Evolutionary conservation across 1,140 invertebrate genomes (phyloP).

Genomic region (Apis cerana): DNA sequence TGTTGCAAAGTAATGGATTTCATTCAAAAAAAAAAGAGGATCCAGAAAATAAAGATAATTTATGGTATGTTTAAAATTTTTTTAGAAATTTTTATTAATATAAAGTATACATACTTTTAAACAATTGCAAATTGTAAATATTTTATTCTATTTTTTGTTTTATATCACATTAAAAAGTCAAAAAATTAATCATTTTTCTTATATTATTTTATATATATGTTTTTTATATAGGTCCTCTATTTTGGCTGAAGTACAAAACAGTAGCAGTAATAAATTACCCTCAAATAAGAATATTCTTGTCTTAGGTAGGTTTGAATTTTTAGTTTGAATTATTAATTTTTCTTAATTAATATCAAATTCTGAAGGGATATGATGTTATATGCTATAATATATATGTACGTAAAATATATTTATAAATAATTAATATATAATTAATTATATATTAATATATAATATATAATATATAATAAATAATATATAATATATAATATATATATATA

Average conservation of each 20-base stretch:
- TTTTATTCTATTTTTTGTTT: slow-evolving; percentile 4
- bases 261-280: slow-evolving; percentile 95
- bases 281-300: slow-evolving; percentile 96
- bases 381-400: background rate
- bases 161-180: slow-evolving; percentile 8
- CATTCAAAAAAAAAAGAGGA: slow-evolving; percentile 85
- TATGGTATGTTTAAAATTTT: slow-evolving; percentile 82
- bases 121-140: slow-evolving; percentile 1
- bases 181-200: slow-evolving; percentile 27
- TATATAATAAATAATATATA: no score
- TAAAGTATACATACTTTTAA: slow-evolving; percentile 6
- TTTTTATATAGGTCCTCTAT: slow-evolving; percentile 91
- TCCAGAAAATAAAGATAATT: slow-evolving; percentile 84
- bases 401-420: no score
- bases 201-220: slow-evolving; percentile 31
- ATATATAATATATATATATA: no score
- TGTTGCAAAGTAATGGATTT: slow-evolving; percentile 83
- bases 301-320: slow-evolving; percentile 83
- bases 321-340: background rate
- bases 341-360: background rate
- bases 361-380: background rate
- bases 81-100: slow-evolving; percentile 5
- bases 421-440: no score
- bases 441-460: no score
- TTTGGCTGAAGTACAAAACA: slow-evolving; percentile 96